Evolutionary conservation across 2,888 invertebrate genomes (phyloP).

Genomic region (Idaea biselata): DNA sequence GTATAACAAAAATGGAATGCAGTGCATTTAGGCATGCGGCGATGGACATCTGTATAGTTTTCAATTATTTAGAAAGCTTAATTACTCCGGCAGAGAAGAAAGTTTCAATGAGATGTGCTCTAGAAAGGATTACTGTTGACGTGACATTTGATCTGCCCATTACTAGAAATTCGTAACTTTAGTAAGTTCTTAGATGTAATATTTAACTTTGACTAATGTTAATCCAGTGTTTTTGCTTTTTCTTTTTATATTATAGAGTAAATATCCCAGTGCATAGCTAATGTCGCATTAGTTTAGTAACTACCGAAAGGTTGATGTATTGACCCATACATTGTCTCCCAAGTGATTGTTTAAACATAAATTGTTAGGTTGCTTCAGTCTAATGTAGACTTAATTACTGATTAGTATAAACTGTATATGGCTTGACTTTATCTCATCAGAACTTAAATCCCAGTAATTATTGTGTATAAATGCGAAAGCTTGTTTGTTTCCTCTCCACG

Average conservation of each 20-base stretch:
- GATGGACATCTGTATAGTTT: slow-evolving; percentile 34
- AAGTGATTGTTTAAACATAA: slow-evolving; percentile 45
- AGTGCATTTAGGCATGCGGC: slow-evolving; percentile 47
- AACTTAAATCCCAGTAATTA: slow-evolving; percentile 33
- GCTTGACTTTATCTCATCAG: slow-evolving; percentile 42
- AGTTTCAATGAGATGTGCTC: background rate
- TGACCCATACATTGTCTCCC: slow-evolving; percentile 38
- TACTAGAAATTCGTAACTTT: slow-evolving; percentile 29
- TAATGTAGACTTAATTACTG: slow-evolving; percentile 51
- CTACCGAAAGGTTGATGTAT: slow-evolving; percentile 34
- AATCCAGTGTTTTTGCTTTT: slow-evolving; percentile 44
- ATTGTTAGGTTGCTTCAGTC: slow-evolving; percentile 48
- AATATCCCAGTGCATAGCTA: slow-evolving; percentile 56
- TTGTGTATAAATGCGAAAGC: background rate
- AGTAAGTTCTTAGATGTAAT: slow-evolving; percentile 34
- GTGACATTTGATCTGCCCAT: slow-evolving; percentile 12
- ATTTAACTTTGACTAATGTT: slow-evolving; percentile 39
- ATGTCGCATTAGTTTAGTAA: slow-evolving; percentile 52
- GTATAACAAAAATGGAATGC: slow-evolving; percentile 26
- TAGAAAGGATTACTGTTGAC: slow-evolving; percentile 5
- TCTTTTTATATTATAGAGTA: slow-evolving; percentile 38
- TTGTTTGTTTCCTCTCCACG: background rate
- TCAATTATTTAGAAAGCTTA: slow-evolving; percentile 9
- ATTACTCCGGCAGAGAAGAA: background rate
- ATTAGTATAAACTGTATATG: slow-evolving; percentile 53